These are phyloP conservation scores for human DNA, from an alignment of 2,113 vertebrate species.

Conservation along the genomic window GRCh38 chr18:2352001-2352500, in stretches of 20 bases:
- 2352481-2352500: not conserved
- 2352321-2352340: not conserved
- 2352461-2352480: not conserved
- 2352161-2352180: slow-evolving; percentile 5
- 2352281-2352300: not conserved
- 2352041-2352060: not conserved
- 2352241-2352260: not conserved
- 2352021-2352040: slow-evolving; percentile 10
- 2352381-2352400: not conserved
- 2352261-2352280: not conserved
- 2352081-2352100: not conserved
- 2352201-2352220: not conserved
- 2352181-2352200: not conserved
- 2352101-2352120: not conserved
- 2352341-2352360: not conserved
- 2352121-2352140: not conserved
- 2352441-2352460: not conserved
- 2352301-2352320: not conserved
- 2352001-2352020: not conserved
- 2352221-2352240: not conserved
- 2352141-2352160: not conserved
- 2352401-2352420: not conserved
- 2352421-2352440: not conserved
- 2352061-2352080: not conserved
- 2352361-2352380: not conserved